These are phyloP conservation scores for Trogon melanurus DNA, from an alignment of 2,113 vertebrate species.

Conservation along the genomic window DNA sequence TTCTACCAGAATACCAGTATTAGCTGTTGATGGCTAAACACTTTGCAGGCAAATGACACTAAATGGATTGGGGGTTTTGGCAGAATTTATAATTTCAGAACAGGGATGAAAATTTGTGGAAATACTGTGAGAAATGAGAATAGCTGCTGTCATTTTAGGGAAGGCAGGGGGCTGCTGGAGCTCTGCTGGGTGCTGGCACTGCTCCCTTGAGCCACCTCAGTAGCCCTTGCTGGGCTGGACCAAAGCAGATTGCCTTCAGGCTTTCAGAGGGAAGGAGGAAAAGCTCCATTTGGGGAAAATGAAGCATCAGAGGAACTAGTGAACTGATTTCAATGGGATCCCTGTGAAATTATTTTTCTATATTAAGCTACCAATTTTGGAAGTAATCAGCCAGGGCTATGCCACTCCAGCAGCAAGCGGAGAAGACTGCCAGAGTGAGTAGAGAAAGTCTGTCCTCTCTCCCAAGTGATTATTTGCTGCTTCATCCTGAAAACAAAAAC, in stretches of 20 bases:
- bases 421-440: neutral
- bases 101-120: neutral
- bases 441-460: neutral
- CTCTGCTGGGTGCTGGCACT: fast-evolving
- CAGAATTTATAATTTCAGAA: neutral
- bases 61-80: neutral
- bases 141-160: neutral
- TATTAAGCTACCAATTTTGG: neutral
- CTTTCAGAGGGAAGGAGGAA: neutral
- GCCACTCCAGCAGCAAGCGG: neutral
- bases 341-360: neutral
- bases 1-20: neutral
- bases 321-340: neutral
- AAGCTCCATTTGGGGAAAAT: neutral
- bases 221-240: neutral
- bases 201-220: neutral
- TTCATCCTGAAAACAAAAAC: neutral
- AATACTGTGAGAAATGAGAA: neutral
- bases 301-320: neutral
- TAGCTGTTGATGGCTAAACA: neutral
- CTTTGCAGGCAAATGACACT: neutral
- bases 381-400: neutral
- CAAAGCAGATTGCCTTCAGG: neutral
- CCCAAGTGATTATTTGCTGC: neutral
- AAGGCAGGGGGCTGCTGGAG: neutral